Percentiles rank a stretch among this genome's conserved stretches.
These are phyloP conservation scores for Rhinatrema bivittatum DNA, from an alignment of 2,797 vertebrate species.

Conservation along the genomic window DNA sequence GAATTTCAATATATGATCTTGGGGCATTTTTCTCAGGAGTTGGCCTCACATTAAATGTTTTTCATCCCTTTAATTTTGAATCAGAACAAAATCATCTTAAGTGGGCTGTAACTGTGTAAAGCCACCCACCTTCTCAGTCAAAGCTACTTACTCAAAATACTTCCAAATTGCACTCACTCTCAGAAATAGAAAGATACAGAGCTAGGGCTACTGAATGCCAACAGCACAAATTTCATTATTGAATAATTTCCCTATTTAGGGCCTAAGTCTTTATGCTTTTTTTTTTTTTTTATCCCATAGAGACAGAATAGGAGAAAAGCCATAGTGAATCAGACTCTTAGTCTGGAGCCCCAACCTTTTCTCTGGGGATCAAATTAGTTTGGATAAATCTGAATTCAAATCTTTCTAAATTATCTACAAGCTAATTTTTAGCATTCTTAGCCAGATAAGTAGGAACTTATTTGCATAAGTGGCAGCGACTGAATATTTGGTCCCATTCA, in stretches of 20 bases:
- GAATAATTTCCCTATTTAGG: neutral
- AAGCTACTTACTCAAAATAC: constrained; percentile 6
- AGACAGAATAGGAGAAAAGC: too few relatives aligned
- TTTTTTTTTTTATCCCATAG: too few relatives aligned
- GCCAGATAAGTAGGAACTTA: too few relatives aligned
- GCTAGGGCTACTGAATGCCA: neutral
- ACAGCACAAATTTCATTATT: neutral
- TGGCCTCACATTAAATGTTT: neutral
- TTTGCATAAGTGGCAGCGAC: too few relatives aligned
- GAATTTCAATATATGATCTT: neutral
- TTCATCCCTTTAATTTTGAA: neutral
- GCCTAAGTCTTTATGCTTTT: too few relatives aligned
- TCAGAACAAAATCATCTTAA: neutral
- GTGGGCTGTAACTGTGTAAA: constrained; percentile 1
- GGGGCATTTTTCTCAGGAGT: neutral
- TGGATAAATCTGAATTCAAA: too few relatives aligned
- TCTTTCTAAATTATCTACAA: too few relatives aligned
- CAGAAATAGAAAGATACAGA: neutral
- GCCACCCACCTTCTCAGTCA: constrained; percentile 1
- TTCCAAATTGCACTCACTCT: neutral
- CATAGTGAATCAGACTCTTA: too few relatives aligned
- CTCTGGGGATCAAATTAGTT: too few relatives aligned
- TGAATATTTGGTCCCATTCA: too few relatives aligned
- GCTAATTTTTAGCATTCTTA: too few relatives aligned
- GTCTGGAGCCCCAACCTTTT: too few relatives aligned